Conservation (phyloP, 2,113 vertebrate species). For the Grantiella picta region DNA sequence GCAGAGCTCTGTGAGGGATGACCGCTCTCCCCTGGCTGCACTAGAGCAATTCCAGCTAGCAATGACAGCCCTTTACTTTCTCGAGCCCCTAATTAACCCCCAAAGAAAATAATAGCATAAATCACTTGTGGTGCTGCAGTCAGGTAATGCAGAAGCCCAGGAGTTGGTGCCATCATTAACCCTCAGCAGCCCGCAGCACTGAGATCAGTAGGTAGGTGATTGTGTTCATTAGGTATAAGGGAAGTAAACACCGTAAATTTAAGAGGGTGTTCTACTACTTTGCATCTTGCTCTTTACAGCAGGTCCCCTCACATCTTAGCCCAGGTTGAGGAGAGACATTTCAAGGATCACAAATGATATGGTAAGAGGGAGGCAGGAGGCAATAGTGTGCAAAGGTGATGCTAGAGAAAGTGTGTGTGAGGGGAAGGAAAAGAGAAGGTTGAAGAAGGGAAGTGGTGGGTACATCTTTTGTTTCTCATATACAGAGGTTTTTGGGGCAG, state of each 20-base stretch:
- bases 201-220: not conserved
- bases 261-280: not conserved
- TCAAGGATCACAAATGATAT: not conserved
- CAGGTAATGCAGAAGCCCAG: not conserved
- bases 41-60: conserved; percentile 24
- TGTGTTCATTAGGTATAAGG: not conserved
- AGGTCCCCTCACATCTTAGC: not conserved
- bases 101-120: conserved; percentile 68
- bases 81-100: conserved; percentile 65
- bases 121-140: conserved; percentile 20
- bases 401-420: not conserved
- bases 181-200: not conserved
- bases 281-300: not conserved
- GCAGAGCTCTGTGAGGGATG: not conserved
- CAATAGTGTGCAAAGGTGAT: not conserved
- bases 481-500: not conserved
- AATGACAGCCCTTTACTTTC: conserved; percentile 56
- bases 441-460: not conserved
- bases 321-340: not conserved
- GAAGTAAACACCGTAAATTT: not conserved
- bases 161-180: conserved; percentile 21
- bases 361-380: not conserved
- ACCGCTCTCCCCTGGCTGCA: not conserved
- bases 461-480: not conserved
- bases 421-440: not conserved